Percentiles rank a stretch among this genome's conserved stretches.
Evolutionary conservation across 2,113 vertebrate species (phyloP).

Genomic region (Nematolebias whitei): DNA sequence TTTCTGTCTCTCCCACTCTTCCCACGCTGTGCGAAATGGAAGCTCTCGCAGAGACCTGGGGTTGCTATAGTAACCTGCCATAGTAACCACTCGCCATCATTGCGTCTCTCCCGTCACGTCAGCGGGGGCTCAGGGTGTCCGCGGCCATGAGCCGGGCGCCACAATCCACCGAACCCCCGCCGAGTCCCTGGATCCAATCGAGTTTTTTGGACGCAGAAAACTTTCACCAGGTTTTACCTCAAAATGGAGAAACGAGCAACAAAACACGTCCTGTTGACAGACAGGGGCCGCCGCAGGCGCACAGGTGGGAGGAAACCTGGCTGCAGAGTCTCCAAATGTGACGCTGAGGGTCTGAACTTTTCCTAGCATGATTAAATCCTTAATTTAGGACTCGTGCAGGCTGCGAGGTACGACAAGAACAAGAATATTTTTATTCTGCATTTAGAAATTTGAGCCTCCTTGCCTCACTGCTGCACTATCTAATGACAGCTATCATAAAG

Average conservation of each 20-base stretch:
- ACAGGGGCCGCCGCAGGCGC: constrained; percentile 2
- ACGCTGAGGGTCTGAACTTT: background rate
- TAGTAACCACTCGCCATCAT: constrained; percentile 79
- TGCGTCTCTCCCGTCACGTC: constrained; percentile 63
- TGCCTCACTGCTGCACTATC: constrained; percentile 22
- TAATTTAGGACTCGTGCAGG: background rate
- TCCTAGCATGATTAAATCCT: background rate
- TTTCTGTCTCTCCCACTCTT: constrained; percentile 70
- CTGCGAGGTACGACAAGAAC: no score
- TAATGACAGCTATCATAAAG: no score
- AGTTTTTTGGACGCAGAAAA: background rate
- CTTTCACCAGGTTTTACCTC: constrained; percentile 1
- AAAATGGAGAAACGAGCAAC: constrained; percentile 4
- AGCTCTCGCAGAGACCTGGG: constrained; percentile 73
- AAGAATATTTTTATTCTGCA: constrained; percentile 28
- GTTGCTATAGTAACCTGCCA: constrained; percentile 82
- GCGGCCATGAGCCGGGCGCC: no score
- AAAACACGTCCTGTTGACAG: constrained; percentile 13
- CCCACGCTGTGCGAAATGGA: constrained; percentile 79
- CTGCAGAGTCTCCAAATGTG: background rate
- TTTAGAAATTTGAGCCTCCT: constrained; percentile 43
- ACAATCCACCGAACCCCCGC: no score
- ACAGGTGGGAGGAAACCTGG: constrained; percentile 20
- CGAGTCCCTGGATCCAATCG: background rate
- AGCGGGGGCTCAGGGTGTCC: constrained; percentile 61